Conservation (phyloP, 2,888 invertebrate genomes). For the Heliconius cydno region DNA sequence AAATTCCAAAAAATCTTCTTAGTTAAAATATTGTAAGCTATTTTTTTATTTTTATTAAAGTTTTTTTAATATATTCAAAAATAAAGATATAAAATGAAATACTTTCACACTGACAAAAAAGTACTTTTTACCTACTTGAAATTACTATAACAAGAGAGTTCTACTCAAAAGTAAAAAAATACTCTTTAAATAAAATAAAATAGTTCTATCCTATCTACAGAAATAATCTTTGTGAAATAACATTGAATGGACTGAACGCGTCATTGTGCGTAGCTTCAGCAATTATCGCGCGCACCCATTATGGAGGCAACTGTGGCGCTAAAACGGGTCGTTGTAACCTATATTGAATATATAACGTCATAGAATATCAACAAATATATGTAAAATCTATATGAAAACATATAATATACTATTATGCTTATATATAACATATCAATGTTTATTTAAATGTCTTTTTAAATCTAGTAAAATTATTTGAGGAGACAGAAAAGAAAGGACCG, state of each 20-base stretch:
- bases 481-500: too few species aligned
- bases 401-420: neutral
- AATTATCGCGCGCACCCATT: slow-evolving; percentile 77
- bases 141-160: too few species aligned
- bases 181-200: neutral
- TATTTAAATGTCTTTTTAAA: too few species aligned
- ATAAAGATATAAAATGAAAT: too few species aligned
- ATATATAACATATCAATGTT: too few species aligned
- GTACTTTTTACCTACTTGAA: too few species aligned
- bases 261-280: slow-evolving; percentile 75
- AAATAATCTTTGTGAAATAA: slow-evolving; percentile 60
- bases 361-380: slow-evolving; percentile 13
- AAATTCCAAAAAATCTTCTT: too few species aligned
- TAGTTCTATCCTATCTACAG: slow-evolving; percentile 15
- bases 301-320: slow-evolving; percentile 58
- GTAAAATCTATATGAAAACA: neutral
- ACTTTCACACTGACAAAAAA: too few species aligned
- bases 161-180: neutral
- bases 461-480: too few species aligned
- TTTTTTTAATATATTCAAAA: too few species aligned
- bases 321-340: slow-evolving; percentile 38
- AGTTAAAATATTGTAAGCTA: too few species aligned
- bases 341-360: slow-evolving; percentile 31
- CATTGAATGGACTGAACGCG: slow-evolving; percentile 65
- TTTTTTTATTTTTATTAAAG: too few species aligned